phyloP scores from a whole-genome alignment of 2,113 vertebrate genomes.

The Oxygymnocypris stewartii region DNA sequence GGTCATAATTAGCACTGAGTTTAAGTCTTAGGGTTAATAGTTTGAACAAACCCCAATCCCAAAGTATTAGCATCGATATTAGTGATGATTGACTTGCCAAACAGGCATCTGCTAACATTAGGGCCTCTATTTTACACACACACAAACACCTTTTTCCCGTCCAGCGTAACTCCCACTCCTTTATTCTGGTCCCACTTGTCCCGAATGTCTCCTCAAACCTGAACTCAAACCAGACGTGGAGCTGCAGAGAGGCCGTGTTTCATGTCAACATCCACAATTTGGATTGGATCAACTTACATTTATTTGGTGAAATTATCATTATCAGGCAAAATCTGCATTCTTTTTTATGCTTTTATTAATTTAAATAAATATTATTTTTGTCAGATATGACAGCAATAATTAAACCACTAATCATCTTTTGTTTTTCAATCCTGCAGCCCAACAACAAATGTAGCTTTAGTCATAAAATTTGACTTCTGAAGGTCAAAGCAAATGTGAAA shows the following conservation, averaged over 20 bases:
- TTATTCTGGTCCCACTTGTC: slow-evolving; percentile 99
- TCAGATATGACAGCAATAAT: too few relatives aligned
- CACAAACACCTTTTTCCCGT: slow-evolving; percentile 89
- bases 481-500: too few relatives aligned
- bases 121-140: background rate
- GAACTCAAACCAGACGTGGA: slow-evolving; percentile 83
- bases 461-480: too few relatives aligned
- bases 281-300: too few relatives aligned
- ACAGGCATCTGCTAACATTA: background rate
- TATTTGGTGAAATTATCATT: too few relatives aligned
- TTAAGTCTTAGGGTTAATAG: background rate
- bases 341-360: too few relatives aligned
- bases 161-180: slow-evolving; percentile 92
- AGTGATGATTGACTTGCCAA: background rate
- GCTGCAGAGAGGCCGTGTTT: slow-evolving; percentile 63
- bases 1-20: background rate
- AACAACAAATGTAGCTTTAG: background rate
- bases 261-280: background rate
- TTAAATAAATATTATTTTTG: too few relatives aligned
- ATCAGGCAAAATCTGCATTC: too few relatives aligned
- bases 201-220: slow-evolving; percentile 81
- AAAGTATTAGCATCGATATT: background rate
- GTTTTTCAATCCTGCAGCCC: background rate
- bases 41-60: background rate
- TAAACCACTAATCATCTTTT: too few relatives aligned